Percentiles rank a stretch among this genome's conserved stretches.
Evolutionary conservation across 2,113 vertebrate species (phyloP).

Genomic region (Scomber japonicus): DNA sequence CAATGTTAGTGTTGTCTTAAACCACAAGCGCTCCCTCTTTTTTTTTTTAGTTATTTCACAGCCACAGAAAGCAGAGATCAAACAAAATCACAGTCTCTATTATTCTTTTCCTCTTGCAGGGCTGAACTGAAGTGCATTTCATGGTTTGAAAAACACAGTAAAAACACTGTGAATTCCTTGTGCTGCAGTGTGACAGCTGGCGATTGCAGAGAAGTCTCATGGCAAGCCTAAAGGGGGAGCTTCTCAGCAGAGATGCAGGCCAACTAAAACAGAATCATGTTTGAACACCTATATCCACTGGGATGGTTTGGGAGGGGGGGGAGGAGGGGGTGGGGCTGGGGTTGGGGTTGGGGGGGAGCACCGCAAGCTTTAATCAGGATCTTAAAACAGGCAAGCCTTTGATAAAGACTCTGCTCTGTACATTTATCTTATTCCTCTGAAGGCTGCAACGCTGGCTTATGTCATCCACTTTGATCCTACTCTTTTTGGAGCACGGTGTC

Average conservation of each 20-base stretch:
- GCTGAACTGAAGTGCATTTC: conserved; percentile 60
- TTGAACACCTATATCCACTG: conserved; percentile 82
- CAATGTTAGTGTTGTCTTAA: conserved; percentile 52
- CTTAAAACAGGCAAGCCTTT: conserved; percentile 81
- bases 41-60: conserved; percentile 44
- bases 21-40: background rate
- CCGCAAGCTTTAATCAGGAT: conserved; percentile 79
- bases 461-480: conserved; percentile 82
- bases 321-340: background rate
- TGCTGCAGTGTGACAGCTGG: conserved; percentile 64
- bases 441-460: conserved; percentile 71
- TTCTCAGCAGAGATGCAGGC: conserved; percentile 69
- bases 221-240: conserved; percentile 65
- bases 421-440: conserved; percentile 81
- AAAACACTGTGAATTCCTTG: conserved; percentile 66
- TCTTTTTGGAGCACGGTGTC: conserved; percentile 57
- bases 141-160: conserved; percentile 60
- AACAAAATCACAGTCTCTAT: conserved; percentile 55
- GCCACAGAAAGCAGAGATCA: conserved; percentile 55
- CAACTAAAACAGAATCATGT: conserved; percentile 85
- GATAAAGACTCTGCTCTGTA: conserved; percentile 73
- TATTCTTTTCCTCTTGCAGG: conserved; percentile 63
- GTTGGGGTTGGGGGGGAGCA: background rate
- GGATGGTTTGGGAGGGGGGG: conserved; percentile 30
- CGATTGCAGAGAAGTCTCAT: conserved; percentile 68